Conservation (phyloP, 2,888 invertebrate species). For the Proisotoma minuta region DNA sequence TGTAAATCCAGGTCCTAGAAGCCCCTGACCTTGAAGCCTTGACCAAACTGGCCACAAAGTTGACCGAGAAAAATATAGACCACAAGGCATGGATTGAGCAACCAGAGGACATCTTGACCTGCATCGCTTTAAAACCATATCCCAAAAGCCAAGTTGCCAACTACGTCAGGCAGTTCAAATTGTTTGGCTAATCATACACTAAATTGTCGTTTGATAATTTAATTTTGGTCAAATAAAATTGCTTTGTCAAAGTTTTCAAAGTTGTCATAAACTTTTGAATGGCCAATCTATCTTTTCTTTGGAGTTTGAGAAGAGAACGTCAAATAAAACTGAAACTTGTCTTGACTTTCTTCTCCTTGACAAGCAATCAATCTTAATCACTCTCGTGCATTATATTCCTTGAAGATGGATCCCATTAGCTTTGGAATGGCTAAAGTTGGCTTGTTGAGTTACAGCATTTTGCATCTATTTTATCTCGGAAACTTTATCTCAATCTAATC, state of each 20-base stretch:
- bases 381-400: too few relatives aligned
- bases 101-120: slow-evolving; percentile 93
- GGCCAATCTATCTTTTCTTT: too few relatives aligned
- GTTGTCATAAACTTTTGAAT: too few relatives aligned
- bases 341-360: too few relatives aligned
- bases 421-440: too few relatives aligned
- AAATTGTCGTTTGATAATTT: too few relatives aligned
- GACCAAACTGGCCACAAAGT: slow-evolving; percentile 61
- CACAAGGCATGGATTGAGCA: slow-evolving; percentile 96
- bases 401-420: too few relatives aligned
- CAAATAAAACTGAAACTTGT: too few relatives aligned
- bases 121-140: slow-evolving; percentile 88
- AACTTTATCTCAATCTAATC: not conserved
- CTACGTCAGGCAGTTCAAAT: slow-evolving; percentile 78
- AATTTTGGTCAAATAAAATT: too few relatives aligned
- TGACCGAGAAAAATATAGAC: slow-evolving; percentile 68
- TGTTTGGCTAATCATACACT: slow-evolving; percentile 58
- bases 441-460: not conserved
- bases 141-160: slow-evolving; percentile 75
- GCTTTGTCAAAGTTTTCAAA: too few relatives aligned
- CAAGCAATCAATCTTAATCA: too few relatives aligned
- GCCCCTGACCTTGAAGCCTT: slow-evolving; percentile 72
- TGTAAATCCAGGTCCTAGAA: slow-evolving; percentile 52
- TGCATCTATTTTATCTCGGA: not conserved
- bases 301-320: too few relatives aligned